Base-by-base conservation (phyloP, 2,113 vertebrate species). In the Rutilus rutilus region DNA sequence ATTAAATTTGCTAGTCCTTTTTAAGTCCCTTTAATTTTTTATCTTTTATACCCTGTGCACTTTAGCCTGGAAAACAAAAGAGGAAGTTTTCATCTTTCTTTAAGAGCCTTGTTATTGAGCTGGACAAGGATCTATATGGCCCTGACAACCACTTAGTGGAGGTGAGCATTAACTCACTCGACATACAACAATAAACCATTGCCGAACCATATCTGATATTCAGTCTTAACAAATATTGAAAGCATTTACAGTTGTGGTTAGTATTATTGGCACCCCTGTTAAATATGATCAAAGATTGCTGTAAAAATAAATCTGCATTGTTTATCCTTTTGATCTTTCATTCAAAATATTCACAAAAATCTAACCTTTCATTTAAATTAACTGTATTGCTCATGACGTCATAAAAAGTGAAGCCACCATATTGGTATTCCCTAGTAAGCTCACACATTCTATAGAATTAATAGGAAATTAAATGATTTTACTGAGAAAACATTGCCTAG, bases 81-180 rank as follows among this genome's bases (percentile, higher is more conserved):
- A 93, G 96, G 78, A 97, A 97, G 90, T 97, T 97, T 90, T 97
- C 96, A 0, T 97, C 96, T 14, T 97, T 97, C 92, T 97, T 97
- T 90, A 97, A 97, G 92, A 97, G 96, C 90, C 93, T 97, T 92
- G 96, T 97, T 85, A 97, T 97, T 82, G 96, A 97, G 90, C 88
- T 97, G 91, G 96, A 97, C 93, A 97, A 97, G 91, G 96, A 97
- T 82, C 94, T 97, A 12, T 97, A 97, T 9, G 96, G 96, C 27
- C 96, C 96, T 0, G 96, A 97, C 94, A 97, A 97, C 92, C 96
- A 97, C 85, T 94, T 97, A 27, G 96, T 97, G 42, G 96, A 97
- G 96, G 96, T 97, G 86, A 94, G 87, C 88, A 64, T 47, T 33
- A 36, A 59, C 39, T 50, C 59, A 36, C 78, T 60, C 45, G 4